Evolutionary conservation across 2,113 vertebrate genomes (phyloP).

Genomic region (Phaetusa simplex): DNA sequence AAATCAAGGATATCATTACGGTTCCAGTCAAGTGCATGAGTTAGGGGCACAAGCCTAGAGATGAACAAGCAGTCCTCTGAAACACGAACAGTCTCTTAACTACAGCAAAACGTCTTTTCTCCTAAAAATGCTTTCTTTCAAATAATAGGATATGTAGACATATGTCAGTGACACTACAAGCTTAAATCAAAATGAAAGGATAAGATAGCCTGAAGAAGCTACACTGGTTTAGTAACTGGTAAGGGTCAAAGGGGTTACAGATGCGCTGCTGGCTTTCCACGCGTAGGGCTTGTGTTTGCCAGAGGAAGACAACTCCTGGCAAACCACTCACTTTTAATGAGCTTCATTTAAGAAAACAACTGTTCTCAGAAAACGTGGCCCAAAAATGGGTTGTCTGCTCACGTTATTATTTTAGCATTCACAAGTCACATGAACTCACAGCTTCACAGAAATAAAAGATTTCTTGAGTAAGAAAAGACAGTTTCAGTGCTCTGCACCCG

Average conservation of each 20-base stretch:
- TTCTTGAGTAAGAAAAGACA: neutral
- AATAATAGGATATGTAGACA: conserved; percentile 22
- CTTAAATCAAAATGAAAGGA: conserved; percentile 49
- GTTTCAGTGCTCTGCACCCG: neutral
- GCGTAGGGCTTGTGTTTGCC: neutral
- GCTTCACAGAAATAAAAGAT: neutral
- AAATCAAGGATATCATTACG: neutral
- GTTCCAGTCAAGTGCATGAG: neutral
- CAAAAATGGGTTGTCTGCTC: conserved; percentile 16
- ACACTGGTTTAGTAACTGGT: conserved; percentile 37
- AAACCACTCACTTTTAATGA: conserved; percentile 48
- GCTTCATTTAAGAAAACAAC: conserved; percentile 44
- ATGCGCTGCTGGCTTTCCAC: neutral
- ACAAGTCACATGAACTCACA: neutral
- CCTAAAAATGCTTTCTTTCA: neutral
- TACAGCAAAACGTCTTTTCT: neutral
- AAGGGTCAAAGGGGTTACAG: conserved; percentile 29
- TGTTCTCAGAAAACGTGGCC: neutral
- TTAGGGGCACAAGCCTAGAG: neutral
- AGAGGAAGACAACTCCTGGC: conserved; percentile 47
- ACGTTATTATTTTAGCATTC: conserved; percentile 13
- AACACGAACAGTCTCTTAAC: neutral
- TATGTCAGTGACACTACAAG: conserved; percentile 47
- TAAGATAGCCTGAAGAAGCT: conserved; percentile 19
- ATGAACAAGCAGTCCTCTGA: neutral